A percentile compares a stretch with the other conserved stretches of the same genome.
Evolutionary conservation across 2,888 invertebrate genomes (phyloP).

Genomic region (Macroteleia sp.): DNA sequence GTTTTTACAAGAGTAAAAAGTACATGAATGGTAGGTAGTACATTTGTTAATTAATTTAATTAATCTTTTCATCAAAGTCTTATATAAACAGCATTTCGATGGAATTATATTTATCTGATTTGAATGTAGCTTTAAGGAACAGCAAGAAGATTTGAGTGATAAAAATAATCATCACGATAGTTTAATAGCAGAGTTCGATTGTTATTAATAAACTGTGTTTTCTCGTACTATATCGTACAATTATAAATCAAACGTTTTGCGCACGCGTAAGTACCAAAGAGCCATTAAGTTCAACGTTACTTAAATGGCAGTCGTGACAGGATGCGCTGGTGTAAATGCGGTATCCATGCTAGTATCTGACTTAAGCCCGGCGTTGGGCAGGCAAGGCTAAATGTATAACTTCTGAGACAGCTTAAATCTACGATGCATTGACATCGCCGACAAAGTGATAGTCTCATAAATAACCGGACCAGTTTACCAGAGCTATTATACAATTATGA

Average conservation of each 20-base stretch:
- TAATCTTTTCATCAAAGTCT: too few relatives aligned
- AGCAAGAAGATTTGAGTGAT: slow-evolving; percentile 8
- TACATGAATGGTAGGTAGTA: too few relatives aligned
- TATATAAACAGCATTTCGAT: too few relatives aligned
- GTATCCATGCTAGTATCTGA: slow-evolving; percentile 59
- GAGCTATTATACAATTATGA: slow-evolving; percentile 82
- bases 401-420: slow-evolving; percentile 64
- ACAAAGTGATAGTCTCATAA: slow-evolving; percentile 78
- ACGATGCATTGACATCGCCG: slow-evolving; percentile 76
- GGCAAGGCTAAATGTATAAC: slow-evolving; percentile 59
- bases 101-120: too few relatives aligned
- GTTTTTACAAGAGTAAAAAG: too few relatives aligned
- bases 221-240: slow-evolving; percentile 1
- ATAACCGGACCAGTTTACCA: slow-evolving; percentile 79
- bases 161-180: slow-evolving; percentile 44
- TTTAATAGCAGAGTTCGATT: slow-evolving; percentile 49
- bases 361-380: slow-evolving; percentile 47
- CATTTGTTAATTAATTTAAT: too few relatives aligned
- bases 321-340: slow-evolving; percentile 65
- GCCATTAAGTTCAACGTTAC: slow-evolving; percentile 51
- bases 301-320: slow-evolving; percentile 65
- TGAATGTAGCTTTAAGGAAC: slow-evolving; percentile 7
- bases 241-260: slow-evolving; percentile 51
- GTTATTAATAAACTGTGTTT: slow-evolving; percentile 47
- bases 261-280: slow-evolving; percentile 45